Percentiles rank a stretch among this genome's conserved stretches.
Evolutionary conservation across 2,797 vertebrate species (phyloP).

Genomic region (Microctenopoma steveboyesi): DNA sequence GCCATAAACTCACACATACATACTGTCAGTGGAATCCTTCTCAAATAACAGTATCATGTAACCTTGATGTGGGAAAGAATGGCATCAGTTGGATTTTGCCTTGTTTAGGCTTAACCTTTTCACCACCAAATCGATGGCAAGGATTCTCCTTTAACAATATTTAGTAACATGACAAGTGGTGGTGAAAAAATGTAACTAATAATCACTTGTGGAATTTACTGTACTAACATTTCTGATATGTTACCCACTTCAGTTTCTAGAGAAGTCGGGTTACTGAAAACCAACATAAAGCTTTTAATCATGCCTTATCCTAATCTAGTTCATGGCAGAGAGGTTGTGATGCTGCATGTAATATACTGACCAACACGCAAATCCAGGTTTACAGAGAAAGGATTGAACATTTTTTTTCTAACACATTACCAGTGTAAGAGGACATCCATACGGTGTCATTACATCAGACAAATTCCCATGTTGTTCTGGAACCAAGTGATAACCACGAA

Average conservation of each 20-base stretch:
- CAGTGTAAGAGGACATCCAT: constrained; percentile 28
- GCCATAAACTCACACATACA: constrained; percentile 1
- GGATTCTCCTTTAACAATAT: neutral
- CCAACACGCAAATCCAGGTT: constrained; percentile 13
- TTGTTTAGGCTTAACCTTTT: neutral
- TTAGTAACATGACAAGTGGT: too few relatives aligned
- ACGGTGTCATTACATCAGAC: constrained; percentile 36
- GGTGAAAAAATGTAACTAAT: neutral
- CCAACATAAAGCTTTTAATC: constrained; percentile 15
- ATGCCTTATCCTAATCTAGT: constrained; percentile 12
- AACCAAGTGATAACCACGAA: constrained; percentile 32
- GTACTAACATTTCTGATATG: neutral
- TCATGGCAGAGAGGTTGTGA: constrained; percentile 7
- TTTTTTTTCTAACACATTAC: constrained; percentile 18
- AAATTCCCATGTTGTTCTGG: constrained; percentile 30
- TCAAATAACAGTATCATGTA: neutral
- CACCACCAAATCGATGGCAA: neutral
- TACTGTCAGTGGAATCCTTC: neutral
- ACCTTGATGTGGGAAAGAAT: neutral
- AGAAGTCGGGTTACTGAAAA: neutral
- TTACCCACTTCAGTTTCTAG: neutral
- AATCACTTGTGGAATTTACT: neutral
- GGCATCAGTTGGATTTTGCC: neutral
- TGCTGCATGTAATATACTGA: neutral
- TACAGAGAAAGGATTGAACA: constrained; percentile 13